Evolutionary conservation across 1,140 invertebrate genomes (phyloP).

Genomic region (Drosophila miranda): DNA sequence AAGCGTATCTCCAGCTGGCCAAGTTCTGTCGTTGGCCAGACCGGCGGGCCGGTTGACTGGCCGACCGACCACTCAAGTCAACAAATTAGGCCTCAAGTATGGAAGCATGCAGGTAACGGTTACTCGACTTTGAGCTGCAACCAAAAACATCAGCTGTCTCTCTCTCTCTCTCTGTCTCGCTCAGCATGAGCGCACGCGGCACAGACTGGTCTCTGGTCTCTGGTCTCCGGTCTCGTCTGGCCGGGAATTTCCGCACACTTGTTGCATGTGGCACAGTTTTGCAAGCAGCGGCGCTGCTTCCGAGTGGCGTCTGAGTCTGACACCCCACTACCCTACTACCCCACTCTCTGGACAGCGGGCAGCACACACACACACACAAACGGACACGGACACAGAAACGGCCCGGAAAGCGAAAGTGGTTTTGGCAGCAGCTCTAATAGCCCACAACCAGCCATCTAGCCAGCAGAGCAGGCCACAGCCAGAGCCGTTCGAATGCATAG

Average conservation of each 20-base stretch:
- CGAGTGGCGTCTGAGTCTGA: constrained; percentile 30
- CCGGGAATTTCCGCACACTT: constrained; percentile 41
- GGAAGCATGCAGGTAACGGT: constrained; percentile 68
- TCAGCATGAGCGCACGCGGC: neutral
- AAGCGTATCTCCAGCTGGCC: constrained; percentile 63
- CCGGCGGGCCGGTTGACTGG: constrained; percentile 21
- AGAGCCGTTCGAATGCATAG: constrained; percentile 35
- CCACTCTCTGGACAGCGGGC: neutral
- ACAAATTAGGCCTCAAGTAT: constrained; percentile 62
- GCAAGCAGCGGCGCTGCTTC: constrained; percentile 10
- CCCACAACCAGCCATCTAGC: constrained; percentile 39
- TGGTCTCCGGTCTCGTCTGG: constrained; percentile 26
- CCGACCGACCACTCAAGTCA: constrained; percentile 40
- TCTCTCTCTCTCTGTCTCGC: constrained; percentile 12
- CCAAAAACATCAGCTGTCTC: constrained; percentile 7
- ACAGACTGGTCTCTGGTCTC: constrained; percentile 11
- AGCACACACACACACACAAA: neutral
- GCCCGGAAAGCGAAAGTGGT: constrained; percentile 74
- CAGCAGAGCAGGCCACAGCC: constrained; percentile 48
- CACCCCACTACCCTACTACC: constrained; percentile 9
- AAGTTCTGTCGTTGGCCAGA: constrained; percentile 31
- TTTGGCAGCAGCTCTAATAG: constrained; percentile 55
- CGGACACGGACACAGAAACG: constrained; percentile 3
- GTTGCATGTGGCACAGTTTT: constrained; percentile 62
- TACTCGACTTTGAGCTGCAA: constrained; percentile 39